phyloP scores from a whole-genome alignment of 2,888 invertebrate species.

The Physocephala rufipes region DNA sequence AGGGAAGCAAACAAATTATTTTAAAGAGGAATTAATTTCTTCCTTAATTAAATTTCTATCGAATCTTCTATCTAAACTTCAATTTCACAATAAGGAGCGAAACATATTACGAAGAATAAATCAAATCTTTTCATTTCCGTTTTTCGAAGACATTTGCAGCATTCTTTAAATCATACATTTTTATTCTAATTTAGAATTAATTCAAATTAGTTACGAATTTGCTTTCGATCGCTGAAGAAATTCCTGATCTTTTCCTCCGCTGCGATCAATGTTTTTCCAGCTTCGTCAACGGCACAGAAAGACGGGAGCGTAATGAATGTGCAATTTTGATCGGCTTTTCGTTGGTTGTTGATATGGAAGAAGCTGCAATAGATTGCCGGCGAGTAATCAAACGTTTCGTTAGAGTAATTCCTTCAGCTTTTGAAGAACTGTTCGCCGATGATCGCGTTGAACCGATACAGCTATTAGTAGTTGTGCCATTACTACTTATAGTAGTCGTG shows the following conservation, averaged over 20 bases:
- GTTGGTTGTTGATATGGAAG: constrained; percentile 32
- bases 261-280: constrained; percentile 59
- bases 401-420: constrained; percentile 32
- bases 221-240: too few relatives aligned
- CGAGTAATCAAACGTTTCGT: constrained; percentile 59
- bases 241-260: neutral
- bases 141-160: too few relatives aligned
- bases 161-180: too few relatives aligned
- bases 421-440: constrained; percentile 43
- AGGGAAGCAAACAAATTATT: neutral
- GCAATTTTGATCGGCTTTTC: constrained; percentile 41
- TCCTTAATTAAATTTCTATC: neutral
- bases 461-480: constrained; percentile 45
- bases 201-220: too few relatives aligned
- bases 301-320: constrained; percentile 65
- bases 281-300: constrained; percentile 67
- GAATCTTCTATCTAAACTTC: neutral
- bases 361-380: constrained; percentile 63
- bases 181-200: too few relatives aligned
- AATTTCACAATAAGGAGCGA: neutral
- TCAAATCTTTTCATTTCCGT: neutral
- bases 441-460: constrained; percentile 38
- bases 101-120: neutral
- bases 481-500: constrained; percentile 32
- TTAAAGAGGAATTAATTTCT: neutral